phyloP scores from a whole-genome alignment of 2,113 vertebrate species.

The Amphilophus citrinellus region DNA sequence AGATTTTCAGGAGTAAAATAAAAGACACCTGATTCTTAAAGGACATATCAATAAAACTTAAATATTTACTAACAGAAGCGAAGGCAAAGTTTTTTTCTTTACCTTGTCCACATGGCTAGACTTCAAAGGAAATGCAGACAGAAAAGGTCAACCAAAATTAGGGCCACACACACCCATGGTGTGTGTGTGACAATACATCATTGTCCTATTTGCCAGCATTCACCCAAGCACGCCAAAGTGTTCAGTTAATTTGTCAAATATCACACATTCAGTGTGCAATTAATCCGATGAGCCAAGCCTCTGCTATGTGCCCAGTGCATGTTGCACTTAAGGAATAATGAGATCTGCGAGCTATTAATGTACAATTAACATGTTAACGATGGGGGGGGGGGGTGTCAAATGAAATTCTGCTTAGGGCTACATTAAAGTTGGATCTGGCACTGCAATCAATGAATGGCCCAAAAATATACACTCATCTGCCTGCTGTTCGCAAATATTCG shows the following conservation, averaged over 20 bases:
- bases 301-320: not conserved
- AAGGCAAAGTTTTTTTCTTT: not conserved
- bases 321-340: not conserved
- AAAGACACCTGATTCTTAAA: not conserved
- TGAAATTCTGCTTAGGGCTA: not conserved
- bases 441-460: not conserved
- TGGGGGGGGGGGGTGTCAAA: not conserved
- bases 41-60: not conserved
- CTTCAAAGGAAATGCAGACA: too few relatives aligned
- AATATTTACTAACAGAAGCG: not conserved
- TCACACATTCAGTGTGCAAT: not conserved
- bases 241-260: not conserved
- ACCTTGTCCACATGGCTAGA: too few relatives aligned
- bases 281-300: too few relatives aligned
- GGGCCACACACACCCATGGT: not conserved
- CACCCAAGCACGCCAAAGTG: rapidly evolving
- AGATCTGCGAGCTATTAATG: not conserved
- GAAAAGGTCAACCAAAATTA: not conserved
- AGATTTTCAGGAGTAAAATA: rapidly evolving
- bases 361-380: not conserved
- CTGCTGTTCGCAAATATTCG: conserved; percentile 34
- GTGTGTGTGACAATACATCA: not conserved
- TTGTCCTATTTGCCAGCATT: not conserved
- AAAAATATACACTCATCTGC: conserved; percentile 22
- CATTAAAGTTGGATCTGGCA: not conserved